phyloP scores from a whole-genome alignment of 2,888 invertebrate species.

The Punctoribates punctum region DNA sequence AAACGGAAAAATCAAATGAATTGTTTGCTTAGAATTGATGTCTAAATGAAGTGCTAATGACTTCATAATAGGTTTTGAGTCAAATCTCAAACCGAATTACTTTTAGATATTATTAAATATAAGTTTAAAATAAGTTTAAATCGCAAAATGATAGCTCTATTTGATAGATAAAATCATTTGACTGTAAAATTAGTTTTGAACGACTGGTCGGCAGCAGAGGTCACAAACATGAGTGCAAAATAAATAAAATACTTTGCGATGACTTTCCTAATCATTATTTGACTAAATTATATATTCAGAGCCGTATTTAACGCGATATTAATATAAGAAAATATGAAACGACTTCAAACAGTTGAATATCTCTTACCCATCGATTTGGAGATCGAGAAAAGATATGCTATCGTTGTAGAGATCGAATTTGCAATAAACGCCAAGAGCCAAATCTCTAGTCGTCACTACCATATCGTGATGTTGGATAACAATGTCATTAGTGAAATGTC shows the following conservation, averaged over 20 bases:
- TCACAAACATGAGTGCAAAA: too few relatives aligned
- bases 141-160: background rate
- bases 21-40: too few relatives aligned
- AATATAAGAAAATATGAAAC: background rate
- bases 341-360: background rate
- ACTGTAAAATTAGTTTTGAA: too few relatives aligned
- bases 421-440: slow-evolving; percentile 86
- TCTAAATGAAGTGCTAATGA: too few relatives aligned
- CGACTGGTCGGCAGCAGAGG: too few relatives aligned
- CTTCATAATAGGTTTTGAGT: too few relatives aligned
- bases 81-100: too few relatives aligned
- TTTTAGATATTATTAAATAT: too few relatives aligned
- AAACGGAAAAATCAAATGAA: background rate
- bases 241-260: too few relatives aligned
- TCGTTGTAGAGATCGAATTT: slow-evolving; percentile 91
- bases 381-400: slow-evolving; percentile 64
- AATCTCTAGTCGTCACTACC: slow-evolving; percentile 88
- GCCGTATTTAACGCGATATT: background rate
- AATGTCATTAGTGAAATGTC: slow-evolving; percentile 83
- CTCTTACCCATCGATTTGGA: slow-evolving; percentile 40
- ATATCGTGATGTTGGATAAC: slow-evolving; percentile 89
- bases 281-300: too few relatives aligned
- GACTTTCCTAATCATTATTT: too few relatives aligned
- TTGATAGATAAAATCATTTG: too few relatives aligned
- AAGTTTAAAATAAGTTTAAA: background rate